A percentile compares a stretch with the other conserved stretches of the same genome.
These are phyloP conservation scores for Athalia rosae DNA, from an alignment of 2,888 invertebrate species.

Conservation along the genomic window DNA sequence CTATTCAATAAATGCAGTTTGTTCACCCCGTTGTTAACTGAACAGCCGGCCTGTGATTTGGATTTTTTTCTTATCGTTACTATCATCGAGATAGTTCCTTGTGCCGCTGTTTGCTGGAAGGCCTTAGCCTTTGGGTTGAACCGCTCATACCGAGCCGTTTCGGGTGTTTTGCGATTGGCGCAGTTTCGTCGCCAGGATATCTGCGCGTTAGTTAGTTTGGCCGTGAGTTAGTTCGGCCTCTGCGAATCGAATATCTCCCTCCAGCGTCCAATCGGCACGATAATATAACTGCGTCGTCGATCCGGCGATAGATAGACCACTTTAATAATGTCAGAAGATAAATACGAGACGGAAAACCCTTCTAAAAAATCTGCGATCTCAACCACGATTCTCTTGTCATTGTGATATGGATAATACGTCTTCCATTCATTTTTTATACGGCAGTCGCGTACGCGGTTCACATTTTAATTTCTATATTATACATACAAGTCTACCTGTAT, in stretches of 20 bases:
- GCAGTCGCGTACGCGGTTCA: too few relatives aligned
- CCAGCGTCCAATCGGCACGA: neutral
- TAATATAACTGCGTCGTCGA: neutral
- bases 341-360: neutral
- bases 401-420: too few relatives aligned
- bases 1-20: too few relatives aligned
- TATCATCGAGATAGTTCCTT: neutral
- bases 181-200: neutral
- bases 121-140: neutral
- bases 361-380: slow-evolving; percentile 4
- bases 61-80: too few relatives aligned
- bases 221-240: neutral
- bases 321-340: neutral
- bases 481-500: slow-evolving; percentile 1
- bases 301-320: slow-evolving; percentile 4
- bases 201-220: neutral
- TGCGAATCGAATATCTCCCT: slow-evolving; percentile 19
- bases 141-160: neutral
- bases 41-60: too few relatives aligned
- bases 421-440: too few relatives aligned
- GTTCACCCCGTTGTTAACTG: too few relatives aligned
- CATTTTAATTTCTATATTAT: too few relatives aligned
- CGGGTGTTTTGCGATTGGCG: neutral
- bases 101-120: neutral
- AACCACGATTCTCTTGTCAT: neutral